phyloP scores from a whole-genome alignment of 2,797 vertebrate species.

The Scomberomorus guttatus region DNA sequence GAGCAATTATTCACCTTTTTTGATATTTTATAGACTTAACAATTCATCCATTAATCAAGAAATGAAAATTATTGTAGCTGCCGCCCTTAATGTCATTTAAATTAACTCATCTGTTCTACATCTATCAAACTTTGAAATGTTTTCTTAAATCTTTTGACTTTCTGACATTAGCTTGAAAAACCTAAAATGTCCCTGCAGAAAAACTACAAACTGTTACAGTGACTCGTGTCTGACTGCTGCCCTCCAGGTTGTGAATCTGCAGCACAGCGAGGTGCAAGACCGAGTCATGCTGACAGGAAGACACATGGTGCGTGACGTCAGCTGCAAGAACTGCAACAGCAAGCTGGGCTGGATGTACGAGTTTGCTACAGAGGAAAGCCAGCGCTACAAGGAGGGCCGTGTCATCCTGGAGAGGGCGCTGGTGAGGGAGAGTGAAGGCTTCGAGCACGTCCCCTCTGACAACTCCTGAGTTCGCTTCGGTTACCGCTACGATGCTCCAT shows the following conservation, averaged over 20 bases:
- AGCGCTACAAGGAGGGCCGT: conserved; percentile 97
- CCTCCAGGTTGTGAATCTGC: conserved; percentile 94
- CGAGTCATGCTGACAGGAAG: conserved; percentile 97
- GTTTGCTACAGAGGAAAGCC: conserved; percentile 97
- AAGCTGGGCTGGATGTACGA: conserved; percentile 99
- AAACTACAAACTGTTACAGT: neutral
- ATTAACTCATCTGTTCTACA: neutral
- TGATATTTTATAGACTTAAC: neutral
- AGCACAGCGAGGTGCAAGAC: conserved; percentile 98
- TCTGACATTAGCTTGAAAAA: neutral
- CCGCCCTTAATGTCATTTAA: neutral
- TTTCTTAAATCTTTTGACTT: neutral
- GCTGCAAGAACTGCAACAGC: conserved; percentile 99
- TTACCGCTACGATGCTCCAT: neutral
- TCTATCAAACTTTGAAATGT: neutral
- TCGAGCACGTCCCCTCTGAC: conserved; percentile 94
- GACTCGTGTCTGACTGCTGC: neutral
- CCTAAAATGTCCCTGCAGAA: neutral
- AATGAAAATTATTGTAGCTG: neutral
- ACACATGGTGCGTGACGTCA: conserved; percentile 98
- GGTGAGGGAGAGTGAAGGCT: conserved; percentile 97
- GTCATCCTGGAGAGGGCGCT: conserved; percentile 97
- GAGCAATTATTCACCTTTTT: too few relatives aligned
- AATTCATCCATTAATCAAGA: neutral
- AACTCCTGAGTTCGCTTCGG: conserved; percentile 87